Conservation (phyloP, 2,113 vertebrate species). For the Protomyctophum bolini region DNA sequence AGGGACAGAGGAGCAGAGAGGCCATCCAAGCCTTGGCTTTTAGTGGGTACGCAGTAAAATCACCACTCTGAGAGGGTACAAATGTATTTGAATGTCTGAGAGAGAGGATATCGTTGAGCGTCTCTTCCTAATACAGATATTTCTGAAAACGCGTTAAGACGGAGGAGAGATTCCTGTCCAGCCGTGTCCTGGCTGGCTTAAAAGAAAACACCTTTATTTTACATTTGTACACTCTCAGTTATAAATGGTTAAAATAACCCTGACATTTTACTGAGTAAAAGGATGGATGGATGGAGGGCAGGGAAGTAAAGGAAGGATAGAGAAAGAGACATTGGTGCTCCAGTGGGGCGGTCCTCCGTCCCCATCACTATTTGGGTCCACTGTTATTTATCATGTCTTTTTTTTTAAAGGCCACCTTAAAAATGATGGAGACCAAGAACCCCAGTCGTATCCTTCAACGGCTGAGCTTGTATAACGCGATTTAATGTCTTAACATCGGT, state of each 20-base stretch:
- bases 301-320: neutral
- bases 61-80: no score
- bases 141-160: neutral
- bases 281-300: neutral
- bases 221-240: no score
- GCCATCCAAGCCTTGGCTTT: no score
- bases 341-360: neutral
- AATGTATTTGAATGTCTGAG: no score
- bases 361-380: neutral
- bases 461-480: no score
- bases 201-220: neutral
- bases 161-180: neutral
- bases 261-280: constrained; percentile 9
- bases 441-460: no score
- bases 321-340: neutral
- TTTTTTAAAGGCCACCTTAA: neutral
- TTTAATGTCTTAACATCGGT: neutral
- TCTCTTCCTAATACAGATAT: no score
- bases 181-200: neutral
- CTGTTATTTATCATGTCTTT: neutral
- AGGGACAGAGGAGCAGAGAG: neutral
- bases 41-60: no score
- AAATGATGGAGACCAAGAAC: neutral
- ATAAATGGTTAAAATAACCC: no score
- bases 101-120: no score